Evolutionary conservation across 2,113 vertebrate species (phyloP), one percentile per base, ranked within the genome.

Genomic region (Apaloderma vittatum): DNA sequence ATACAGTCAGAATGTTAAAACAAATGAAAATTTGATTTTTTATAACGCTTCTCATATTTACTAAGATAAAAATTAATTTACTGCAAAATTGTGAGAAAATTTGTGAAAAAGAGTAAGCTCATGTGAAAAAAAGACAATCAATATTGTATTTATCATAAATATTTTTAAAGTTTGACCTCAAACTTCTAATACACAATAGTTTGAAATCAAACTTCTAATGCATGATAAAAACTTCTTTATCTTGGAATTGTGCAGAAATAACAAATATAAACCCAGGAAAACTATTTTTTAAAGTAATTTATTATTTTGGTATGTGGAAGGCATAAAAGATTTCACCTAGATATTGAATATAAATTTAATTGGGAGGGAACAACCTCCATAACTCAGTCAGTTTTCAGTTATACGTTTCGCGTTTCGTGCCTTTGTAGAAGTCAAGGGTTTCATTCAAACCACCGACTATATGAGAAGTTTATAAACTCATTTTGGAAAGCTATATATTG

Each of bases 381-480:
- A 90, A 90, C 55, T 94, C 78, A 61, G 84, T 84, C 32, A 74
- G 24, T 63, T 76, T 77, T 96, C 82, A 52, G 29, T 86, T 88
- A 75, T 8, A 4, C 34, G 17, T 81, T 96, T 84, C 43, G 46
- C 65, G 5, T 79, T 85, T 36, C 23, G 49, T 94, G 46, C 20
- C 52, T 92, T 94, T 94, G 66, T 88, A 68, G 67, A 96, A 94
- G 94, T 85, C 45, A 88, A 66, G 80, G 43, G 72, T 92, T 98
- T 97, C 51, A 90, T 93, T 95, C 84, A 97, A 97, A 94, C 27
- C 55, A 86, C 80, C 93, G 94, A 84, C 73, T 77, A 54, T 62
- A 86, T 32, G 46, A 88, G 37, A 76, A 88, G 65, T 89, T 95
- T 86, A 84, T 86, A 95, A 97, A 70, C n/a, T 62, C 63, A 93